Evolutionary conservation across 1,140 invertebrate genomes (phyloP).

Genomic region (Luehdorfia chinensis): DNA sequence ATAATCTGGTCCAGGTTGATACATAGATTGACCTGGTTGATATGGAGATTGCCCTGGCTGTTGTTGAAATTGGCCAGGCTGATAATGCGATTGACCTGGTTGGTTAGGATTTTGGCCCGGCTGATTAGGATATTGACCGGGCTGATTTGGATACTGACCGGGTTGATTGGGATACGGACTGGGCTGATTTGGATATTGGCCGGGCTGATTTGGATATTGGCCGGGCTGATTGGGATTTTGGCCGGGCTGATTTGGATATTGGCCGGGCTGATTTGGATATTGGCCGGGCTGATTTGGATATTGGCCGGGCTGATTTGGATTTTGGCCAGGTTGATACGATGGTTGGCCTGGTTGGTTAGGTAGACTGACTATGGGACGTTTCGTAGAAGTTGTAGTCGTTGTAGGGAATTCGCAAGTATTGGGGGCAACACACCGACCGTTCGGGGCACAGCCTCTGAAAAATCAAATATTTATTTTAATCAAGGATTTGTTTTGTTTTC

Average conservation of each 20-base stretch:
- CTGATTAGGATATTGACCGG: slow-evolving; percentile 1
- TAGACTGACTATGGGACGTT: too few relatives aligned
- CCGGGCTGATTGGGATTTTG: background rate
- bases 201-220: slow-evolving; percentile 10
- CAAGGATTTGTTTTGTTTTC: too few relatives aligned
- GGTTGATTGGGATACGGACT: background rate
- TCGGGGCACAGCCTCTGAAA: slow-evolving; percentile 66
- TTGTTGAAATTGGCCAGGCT: background rate
- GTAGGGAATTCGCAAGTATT: slow-evolving; percentile 66
- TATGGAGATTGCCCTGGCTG: background rate
- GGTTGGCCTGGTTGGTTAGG: slow-evolving; percentile 9
- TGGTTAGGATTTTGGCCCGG: background rate
- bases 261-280: slow-evolving; percentile 3
- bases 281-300: background rate
- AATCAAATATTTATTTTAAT: slow-evolving; percentile 9
- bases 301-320: slow-evolving; percentile 8
- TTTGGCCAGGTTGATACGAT: slow-evolving; percentile 13
- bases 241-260: background rate
- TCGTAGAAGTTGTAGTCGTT: slow-evolving; percentile 15
- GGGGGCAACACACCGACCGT: slow-evolving; percentile 77
- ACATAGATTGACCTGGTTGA: background rate
- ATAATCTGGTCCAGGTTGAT: background rate
- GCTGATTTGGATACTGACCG: background rate
- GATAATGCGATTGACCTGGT: background rate
- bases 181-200: slow-evolving; percentile 8